Evolutionary conservation across 2,113 vertebrate genomes (phyloP).

Genomic region (Notarius quadriscutis): DNA sequence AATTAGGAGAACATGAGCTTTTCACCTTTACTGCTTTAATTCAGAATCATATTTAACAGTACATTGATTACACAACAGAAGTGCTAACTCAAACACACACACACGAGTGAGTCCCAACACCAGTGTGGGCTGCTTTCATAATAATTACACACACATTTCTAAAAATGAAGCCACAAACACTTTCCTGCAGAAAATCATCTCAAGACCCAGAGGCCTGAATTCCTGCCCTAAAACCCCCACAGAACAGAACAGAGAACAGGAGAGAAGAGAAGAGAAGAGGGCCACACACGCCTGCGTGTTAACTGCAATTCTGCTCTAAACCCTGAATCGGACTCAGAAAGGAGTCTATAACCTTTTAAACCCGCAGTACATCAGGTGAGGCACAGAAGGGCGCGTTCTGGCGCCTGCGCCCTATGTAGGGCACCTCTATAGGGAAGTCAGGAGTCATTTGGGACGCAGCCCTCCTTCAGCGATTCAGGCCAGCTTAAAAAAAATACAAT

Average conservation of each 20-base stretch:
- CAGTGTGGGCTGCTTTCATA: background rate
- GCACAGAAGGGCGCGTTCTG: background rate
- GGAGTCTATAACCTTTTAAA: background rate
- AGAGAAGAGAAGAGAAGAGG: background rate
- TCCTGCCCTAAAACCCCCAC: slow-evolving; percentile 13
- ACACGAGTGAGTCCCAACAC: background rate
- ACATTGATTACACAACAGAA: no score
- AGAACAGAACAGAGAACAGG: background rate
- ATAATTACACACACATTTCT: background rate
- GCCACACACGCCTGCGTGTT: background rate
- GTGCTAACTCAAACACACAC: background rate
- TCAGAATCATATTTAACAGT: background rate
- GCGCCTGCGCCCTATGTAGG: background rate
- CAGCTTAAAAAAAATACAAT: background rate
- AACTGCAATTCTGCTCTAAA: background rate
- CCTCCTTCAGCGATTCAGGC: slow-evolving; percentile 21
- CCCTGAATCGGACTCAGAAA: background rate
- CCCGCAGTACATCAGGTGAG: background rate
- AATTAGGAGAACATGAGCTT: no score
- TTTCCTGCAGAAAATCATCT: background rate
- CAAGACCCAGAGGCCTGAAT: background rate
- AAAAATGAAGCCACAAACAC: background rate
- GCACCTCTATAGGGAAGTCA: background rate
- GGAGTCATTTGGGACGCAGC: background rate
- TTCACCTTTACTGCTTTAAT: background rate